A percentile compares a stretch with the other conserved stretches of the same genome.
Conservation (phyloP, 2,113 vertebrate species). For the Callopanchax toddi region DNA sequence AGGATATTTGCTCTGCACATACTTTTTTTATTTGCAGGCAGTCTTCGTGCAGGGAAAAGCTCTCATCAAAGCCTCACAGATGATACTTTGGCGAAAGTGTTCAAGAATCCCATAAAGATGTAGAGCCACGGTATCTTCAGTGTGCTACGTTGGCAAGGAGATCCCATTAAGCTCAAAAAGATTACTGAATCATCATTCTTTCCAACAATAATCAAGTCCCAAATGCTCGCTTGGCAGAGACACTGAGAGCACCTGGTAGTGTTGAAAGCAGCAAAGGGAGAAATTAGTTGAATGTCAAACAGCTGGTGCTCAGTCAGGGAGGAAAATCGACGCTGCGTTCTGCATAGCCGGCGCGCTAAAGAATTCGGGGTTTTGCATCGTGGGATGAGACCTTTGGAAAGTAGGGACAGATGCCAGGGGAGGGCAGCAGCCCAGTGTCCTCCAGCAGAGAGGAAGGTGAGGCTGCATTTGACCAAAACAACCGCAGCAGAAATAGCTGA, state of each 20-base stretch:
- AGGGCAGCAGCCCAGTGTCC: constrained; percentile 44
- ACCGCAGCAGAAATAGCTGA: constrained; percentile 23
- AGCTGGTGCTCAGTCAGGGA: constrained; percentile 51
- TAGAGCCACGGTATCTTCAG: background rate
- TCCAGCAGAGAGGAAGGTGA: constrained; percentile 32
- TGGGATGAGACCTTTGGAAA: constrained; percentile 54
- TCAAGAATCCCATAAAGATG: constrained; percentile 15
- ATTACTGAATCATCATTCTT: constrained; percentile 41
- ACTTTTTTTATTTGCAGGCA: background rate
- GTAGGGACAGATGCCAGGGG: constrained; percentile 39
- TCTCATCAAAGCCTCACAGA: constrained; percentile 4
- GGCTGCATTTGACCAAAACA: constrained; percentile 30
- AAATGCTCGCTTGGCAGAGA: constrained; percentile 41
- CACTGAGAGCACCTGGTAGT: constrained; percentile 48
- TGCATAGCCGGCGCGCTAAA: constrained; percentile 21
- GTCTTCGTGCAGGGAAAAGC: too few relatives aligned
- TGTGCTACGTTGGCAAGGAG: constrained; percentile 1
- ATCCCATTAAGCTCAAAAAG: constrained; percentile 39
- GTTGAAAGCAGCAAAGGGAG: constrained; percentile 53
- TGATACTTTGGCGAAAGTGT: constrained; percentile 15
- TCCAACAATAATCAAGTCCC: constrained; percentile 25
- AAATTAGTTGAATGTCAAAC: constrained; percentile 64
- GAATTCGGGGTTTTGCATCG: constrained; percentile 11
- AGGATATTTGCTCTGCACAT: background rate
- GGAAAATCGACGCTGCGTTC: constrained; percentile 19